Conservation (phyloP, 2,888 invertebrate genomes). For the Eupithecia insigniata region DNA sequence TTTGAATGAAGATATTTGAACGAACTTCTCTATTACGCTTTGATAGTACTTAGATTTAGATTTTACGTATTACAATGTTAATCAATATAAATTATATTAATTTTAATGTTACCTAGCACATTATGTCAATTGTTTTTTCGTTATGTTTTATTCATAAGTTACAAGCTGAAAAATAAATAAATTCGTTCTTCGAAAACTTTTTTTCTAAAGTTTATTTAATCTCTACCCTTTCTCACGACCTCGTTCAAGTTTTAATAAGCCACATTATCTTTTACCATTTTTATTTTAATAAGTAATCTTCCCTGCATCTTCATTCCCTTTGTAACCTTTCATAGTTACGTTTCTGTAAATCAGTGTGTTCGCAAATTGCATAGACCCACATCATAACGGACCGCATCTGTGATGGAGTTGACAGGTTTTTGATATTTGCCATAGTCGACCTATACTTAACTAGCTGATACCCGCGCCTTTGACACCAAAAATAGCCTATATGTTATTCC, state of each 20-base stretch:
- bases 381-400: slow-evolving; percentile 44
- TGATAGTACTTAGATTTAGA: neutral
- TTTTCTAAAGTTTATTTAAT: too few species aligned
- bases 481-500: too few species aligned
- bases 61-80: neutral
- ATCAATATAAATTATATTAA: too few species aligned
- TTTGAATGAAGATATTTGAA: neutral
- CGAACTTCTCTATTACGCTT: too few species aligned
- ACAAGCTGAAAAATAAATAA: neutral
- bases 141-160: neutral
- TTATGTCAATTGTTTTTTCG: too few species aligned
- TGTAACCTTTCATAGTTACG: neutral
- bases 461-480: too few species aligned
- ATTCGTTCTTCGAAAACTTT: neutral
- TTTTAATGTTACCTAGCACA: too few species aligned
- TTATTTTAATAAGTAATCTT: neutral
- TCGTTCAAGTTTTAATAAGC: neutral
- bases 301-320: neutral
- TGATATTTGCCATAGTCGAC: slow-evolving; percentile 36
- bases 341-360: slow-evolving; percentile 8
- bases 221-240: neutral
- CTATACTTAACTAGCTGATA: too few species aligned
- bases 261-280: too few species aligned
- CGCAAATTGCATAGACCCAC: slow-evolving; percentile 46
- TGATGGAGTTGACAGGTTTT: slow-evolving; percentile 39